phyloP scores from a whole-genome alignment of 2,888 invertebrate species.

The Euphydryas editha region DNA sequence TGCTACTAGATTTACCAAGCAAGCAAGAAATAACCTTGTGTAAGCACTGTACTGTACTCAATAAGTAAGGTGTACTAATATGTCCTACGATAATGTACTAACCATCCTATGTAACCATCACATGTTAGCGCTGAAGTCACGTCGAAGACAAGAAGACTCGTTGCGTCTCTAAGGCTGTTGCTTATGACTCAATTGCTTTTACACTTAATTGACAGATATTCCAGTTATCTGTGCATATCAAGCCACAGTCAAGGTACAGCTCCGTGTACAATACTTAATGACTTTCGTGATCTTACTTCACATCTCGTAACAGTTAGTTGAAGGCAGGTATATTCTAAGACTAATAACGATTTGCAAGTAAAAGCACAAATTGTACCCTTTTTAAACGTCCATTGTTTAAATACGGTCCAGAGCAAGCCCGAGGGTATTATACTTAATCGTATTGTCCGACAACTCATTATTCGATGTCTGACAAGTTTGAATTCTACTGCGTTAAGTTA shows the following conservation, averaged over 20 bases:
- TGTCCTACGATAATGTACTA: too few species aligned
- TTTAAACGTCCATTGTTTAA: constrained; percentile 45
- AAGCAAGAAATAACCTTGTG: too few species aligned
- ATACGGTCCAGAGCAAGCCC: constrained; percentile 36
- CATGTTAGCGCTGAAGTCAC: too few species aligned
- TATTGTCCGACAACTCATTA: constrained; percentile 39
- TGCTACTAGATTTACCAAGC: too few species aligned
- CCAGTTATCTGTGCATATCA: not conserved
- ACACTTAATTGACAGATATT: not conserved
- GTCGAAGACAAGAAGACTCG: too few species aligned
- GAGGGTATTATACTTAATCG: constrained; percentile 34
- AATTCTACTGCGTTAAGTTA: constrained; percentile 4
- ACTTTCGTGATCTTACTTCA: constrained; percentile 19
- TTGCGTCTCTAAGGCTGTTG: too few species aligned
- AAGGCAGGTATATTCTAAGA: constrained; percentile 14
- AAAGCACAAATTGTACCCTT: constrained; percentile 43
- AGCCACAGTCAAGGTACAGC: not conserved
- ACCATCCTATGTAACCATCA: too few species aligned
- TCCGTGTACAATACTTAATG: not conserved
- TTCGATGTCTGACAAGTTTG: constrained; percentile 9
- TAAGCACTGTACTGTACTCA: too few species aligned
- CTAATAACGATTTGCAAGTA: constrained; percentile 45
- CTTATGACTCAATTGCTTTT: not conserved
- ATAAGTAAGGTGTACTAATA: too few species aligned
- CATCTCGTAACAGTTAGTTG: constrained; percentile 2